Conservation (phyloP, 2,797 vertebrate genomes). For the Xyrichtys novacula region DNA sequence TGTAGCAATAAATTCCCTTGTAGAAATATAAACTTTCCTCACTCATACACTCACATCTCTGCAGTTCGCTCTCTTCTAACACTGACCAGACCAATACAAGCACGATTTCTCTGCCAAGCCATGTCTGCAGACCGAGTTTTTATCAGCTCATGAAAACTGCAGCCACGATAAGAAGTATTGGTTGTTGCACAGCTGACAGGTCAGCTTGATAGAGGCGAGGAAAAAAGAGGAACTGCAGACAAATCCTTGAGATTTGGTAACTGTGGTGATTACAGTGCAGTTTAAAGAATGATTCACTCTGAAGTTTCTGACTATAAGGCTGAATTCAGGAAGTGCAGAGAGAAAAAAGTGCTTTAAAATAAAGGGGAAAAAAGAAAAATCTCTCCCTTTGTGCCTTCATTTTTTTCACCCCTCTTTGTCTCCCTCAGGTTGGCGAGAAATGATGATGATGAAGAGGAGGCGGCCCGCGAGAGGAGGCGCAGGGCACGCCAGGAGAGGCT, state of each 20-base stretch:
- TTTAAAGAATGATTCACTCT: conserved; percentile 65
- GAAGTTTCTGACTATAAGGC: conserved; percentile 54
- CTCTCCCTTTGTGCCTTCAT: conserved; percentile 27
- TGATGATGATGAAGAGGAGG: conserved; percentile 97
- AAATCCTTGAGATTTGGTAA: conserved; percentile 62
- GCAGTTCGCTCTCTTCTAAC: conserved; percentile 39
- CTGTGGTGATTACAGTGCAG: conserved; percentile 64
- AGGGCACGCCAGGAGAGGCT: conserved; percentile 94
- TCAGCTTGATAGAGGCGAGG: conserved; percentile 62
- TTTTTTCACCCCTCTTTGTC: conserved; percentile 13
- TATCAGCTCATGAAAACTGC: conserved; percentile 74
- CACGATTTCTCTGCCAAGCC: conserved; percentile 60
- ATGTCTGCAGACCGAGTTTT: conserved; percentile 62
- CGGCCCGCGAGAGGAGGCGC: conserved; percentile 93
- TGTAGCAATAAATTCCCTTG: conserved; percentile 31
- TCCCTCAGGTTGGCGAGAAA: conserved; percentile 88
- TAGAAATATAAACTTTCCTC: conserved; percentile 36
- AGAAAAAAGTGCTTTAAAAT: conserved; percentile 29
- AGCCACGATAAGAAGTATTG: conserved; percentile 72
- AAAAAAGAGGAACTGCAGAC: conserved; percentile 8
- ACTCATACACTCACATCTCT: conserved; percentile 14
- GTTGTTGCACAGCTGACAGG: conserved; percentile 74
- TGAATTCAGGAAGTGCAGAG: conserved; percentile 38
- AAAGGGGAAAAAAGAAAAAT: conserved; percentile 16
- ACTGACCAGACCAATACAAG: conserved; percentile 44